These are phyloP conservation scores for Scaptodrosophila lebanonensis DNA, from an alignment of 1,140 invertebrate species.

Conservation along the genomic window DNA sequence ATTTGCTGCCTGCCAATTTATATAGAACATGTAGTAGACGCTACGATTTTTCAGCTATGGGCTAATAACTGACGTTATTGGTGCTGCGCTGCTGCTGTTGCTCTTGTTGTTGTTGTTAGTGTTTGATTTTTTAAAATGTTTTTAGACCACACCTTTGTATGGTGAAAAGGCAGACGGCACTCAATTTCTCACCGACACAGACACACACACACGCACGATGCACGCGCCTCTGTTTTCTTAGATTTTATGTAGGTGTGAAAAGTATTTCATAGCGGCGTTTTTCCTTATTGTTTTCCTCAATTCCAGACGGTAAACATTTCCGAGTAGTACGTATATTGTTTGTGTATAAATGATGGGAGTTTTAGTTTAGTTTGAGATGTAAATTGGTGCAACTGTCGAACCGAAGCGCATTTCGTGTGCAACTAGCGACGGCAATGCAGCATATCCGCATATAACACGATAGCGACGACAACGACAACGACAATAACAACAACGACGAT, in stretches of 20 bases:
- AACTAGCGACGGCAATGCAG: conserved; percentile 15
- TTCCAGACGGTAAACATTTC: conserved; percentile 1
- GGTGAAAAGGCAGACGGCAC: conserved; percentile 35
- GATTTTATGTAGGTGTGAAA: conserved; percentile 32
- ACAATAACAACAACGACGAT: too few species aligned
- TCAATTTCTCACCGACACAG: neutral
- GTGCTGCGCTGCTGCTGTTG: conserved; percentile 2
- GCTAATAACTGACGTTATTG: conserved; percentile 6
- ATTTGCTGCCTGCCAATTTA: conserved; percentile 36
- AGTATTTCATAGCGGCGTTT: conserved; percentile 20
- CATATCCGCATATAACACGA: too few species aligned
- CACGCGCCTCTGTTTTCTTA: conserved; percentile 44
- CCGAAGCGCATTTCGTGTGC: too few species aligned
- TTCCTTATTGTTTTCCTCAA: conserved; percentile 8
- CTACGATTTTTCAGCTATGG: conserved; percentile 18
- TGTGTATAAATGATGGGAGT: too few species aligned
- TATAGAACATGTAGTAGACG: conserved; percentile 30
- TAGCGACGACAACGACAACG: neutral
- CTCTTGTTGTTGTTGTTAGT: conserved; percentile 15
- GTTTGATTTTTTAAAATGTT: conserved; percentile 20
- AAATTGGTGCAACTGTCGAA: too few species aligned
- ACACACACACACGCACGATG: conserved; percentile 28
- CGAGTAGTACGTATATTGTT: too few species aligned
- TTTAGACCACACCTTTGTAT: conserved; percentile 52
- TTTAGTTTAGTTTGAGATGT: too few species aligned